Base-by-base conservation (phyloP, 2,888 invertebrate species). In the Pristionchus arcanus region DNA sequence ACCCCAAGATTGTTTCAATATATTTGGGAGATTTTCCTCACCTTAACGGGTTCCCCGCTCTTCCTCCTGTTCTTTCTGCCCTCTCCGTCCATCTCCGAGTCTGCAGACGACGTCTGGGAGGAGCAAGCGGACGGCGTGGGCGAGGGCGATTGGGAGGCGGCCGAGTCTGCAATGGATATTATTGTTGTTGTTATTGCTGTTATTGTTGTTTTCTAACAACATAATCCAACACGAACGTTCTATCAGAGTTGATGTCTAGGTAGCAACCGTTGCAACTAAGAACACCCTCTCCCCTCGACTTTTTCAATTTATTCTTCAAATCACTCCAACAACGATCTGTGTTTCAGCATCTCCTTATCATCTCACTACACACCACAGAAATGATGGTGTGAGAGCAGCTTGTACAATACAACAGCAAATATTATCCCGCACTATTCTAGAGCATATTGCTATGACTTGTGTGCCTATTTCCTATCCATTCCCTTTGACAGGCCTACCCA, bases 31-130 rank as follows among this genome's bases (percentile, higher is more conserved):
- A n/a, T n/a, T n/a, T n/a, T n/a, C n/a, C 55, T 34, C 13, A 84
- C 84, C 84, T 84, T 84, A 34, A 31, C 7, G 2, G 84, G 84
- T 21, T 84, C 84, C 11, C 25, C 19, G 83, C 59, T 84, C 84
- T 84, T 84, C 59, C 84, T 84, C 84, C 59, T 84, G 59, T 84
- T 84, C 59, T n/a, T 84, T 34, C 34, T 84, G 11, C 3, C 34
- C 84, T 59, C 84, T 28, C 4, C 53, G 11, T 53, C 28, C 28
- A 71, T 71, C 68, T 71, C 68, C 68, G 13, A 13, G 37, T 16
- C 21, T 11, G 16, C 31, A 77, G 42, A 1, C 16, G 15, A 13
- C 31, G 31, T 13, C 42, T 34, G 71, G 4, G 71, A 71, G 34
- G 71, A 71, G 71, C 31, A 34, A 2, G 81, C 9, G 53, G 81